phyloP scores from a whole-genome alignment of 2,113 vertebrate genomes.

The Sinocyclocheilus maitianheensis region DNA sequence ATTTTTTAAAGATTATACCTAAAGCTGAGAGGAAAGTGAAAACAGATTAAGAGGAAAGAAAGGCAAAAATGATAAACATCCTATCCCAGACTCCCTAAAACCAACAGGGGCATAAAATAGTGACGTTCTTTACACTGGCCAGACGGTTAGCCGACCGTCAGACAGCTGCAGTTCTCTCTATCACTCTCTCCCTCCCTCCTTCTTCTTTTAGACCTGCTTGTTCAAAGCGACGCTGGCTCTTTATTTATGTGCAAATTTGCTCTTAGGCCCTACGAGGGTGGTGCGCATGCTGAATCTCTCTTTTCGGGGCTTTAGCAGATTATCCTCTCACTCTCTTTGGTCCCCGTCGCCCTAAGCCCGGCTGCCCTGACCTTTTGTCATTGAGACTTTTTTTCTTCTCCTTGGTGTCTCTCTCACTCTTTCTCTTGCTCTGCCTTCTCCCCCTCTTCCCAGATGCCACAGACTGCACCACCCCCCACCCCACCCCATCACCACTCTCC shows the following conservation, averaged over 20 bases:
- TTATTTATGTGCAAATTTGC: slow-evolving; percentile 90
- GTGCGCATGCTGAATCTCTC: slow-evolving; percentile 76
- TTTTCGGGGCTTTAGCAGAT: slow-evolving; percentile 88
- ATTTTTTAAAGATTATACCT: slow-evolving; percentile 5
- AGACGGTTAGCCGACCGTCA: slow-evolving; percentile 55
- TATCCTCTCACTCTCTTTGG: slow-evolving; percentile 81
- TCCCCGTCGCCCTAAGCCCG: slow-evolving; percentile 81
- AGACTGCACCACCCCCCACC: slow-evolving; percentile 56
- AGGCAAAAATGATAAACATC: slow-evolving; percentile 67
- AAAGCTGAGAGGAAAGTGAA: background rate
- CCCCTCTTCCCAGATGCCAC: slow-evolving; percentile 64
- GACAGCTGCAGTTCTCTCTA: slow-evolving; percentile 70
- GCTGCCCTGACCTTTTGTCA: slow-evolving; percentile 91
- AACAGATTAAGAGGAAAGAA: slow-evolving; percentile 42
- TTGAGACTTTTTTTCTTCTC: slow-evolving; percentile 77
- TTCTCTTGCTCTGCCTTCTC: slow-evolving; percentile 60
- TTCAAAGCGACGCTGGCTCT: slow-evolving; percentile 82
- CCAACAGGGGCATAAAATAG: slow-evolving; percentile 29
- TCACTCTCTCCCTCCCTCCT: slow-evolving; percentile 37
- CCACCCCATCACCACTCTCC: slow-evolving; percentile 51
- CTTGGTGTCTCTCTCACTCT: slow-evolving; percentile 75
- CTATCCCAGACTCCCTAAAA: slow-evolving; percentile 51
- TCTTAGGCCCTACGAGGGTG: slow-evolving; percentile 81
- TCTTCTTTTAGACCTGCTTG: slow-evolving; percentile 73
- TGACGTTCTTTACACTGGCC: slow-evolving; percentile 37